Percentiles rank a stretch among this genome's conserved stretches.
Conservation (phyloP, 1,140 invertebrate species). For the Caenorhabditis briggsae region DNA sequence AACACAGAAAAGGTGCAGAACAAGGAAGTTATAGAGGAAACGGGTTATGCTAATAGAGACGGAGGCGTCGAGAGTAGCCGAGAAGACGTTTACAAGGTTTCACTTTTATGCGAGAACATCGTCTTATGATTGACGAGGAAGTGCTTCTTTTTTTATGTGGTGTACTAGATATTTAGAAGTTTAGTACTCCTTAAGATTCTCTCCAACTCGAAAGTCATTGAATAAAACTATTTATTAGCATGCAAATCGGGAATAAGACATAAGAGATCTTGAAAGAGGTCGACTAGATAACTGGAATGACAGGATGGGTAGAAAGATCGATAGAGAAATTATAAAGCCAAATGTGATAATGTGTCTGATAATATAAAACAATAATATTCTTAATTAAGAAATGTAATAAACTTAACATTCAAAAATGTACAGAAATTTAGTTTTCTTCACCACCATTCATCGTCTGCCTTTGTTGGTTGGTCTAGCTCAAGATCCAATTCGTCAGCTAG, state of each 20-base stretch:
- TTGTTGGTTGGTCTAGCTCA: background rate
- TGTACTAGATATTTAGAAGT: background rate
- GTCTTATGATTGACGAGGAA: background rate
- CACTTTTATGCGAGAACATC: background rate
- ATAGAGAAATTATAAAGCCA: background rate
- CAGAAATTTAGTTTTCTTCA: background rate
- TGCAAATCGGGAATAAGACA: background rate
- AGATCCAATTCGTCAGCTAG: conserved; percentile 37
- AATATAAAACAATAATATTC: background rate
- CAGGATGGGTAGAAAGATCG: background rate
- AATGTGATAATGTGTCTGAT: background rate
- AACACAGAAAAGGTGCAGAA: conserved; percentile 7
- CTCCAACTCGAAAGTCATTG: background rate
- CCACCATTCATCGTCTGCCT: conserved; percentile 39
- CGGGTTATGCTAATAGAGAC: conserved; percentile 26
- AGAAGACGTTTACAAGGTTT: background rate
- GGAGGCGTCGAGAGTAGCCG: background rate
- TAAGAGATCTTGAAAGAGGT: conserved; percentile 7
- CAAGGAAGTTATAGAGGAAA: background rate
- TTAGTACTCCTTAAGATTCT: background rate
- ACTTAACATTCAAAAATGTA: conserved; percentile 1
- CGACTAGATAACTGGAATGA: conserved; percentile 1
- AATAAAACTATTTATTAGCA: conserved; percentile 11
- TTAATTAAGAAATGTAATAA: background rate
- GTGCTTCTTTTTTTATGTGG: background rate